Percentiles rank a stretch among this genome's conserved stretches.
Conservation (phyloP, 2,888 invertebrate species). For the Andrena praecox region DNA sequence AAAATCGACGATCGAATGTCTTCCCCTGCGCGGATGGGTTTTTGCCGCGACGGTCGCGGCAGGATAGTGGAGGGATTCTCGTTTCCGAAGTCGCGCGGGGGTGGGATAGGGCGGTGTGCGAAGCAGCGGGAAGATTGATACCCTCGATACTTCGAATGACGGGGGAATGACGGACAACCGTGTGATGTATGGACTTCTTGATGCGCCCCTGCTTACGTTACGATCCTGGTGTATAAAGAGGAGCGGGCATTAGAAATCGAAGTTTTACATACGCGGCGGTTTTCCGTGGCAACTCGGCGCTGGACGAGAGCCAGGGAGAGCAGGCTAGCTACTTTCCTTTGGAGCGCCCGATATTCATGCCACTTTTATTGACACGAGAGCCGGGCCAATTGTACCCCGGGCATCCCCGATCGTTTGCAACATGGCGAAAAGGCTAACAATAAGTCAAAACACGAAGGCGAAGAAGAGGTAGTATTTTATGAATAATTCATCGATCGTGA, state of each 20-base stretch:
- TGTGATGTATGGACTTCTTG: constrained; percentile 53
- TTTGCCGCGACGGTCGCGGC: background rate
- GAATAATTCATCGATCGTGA: constrained; percentile 76
- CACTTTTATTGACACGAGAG: constrained; percentile 61
- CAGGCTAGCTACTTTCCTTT: constrained; percentile 37
- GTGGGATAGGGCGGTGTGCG: constrained; percentile 14
- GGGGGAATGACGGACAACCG: constrained; percentile 30
- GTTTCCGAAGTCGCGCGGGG: background rate
- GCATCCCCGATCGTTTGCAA: constrained; percentile 67
- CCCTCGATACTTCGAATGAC: constrained; percentile 12
- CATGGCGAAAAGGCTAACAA: constrained; percentile 70
- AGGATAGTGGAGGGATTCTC: background rate
- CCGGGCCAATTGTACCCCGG: constrained; percentile 53
- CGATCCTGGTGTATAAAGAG: background rate
- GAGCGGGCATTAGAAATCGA: constrained; percentile 49
- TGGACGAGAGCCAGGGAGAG: constrained; percentile 49
- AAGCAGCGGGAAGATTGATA: constrained; percentile 53
- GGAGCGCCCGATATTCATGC: constrained; percentile 62
- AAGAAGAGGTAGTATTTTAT: constrained; percentile 68
- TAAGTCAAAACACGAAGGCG: constrained; percentile 72
- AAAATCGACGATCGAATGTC: background rate
- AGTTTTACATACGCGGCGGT: constrained; percentile 27
- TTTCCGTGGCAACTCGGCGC: constrained; percentile 16
- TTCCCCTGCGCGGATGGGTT: background rate
- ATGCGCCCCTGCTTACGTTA: constrained; percentile 23